Evolutionary conservation across 1,140 invertebrate genomes (phyloP).

Genomic region (Coenobita brevimanus): DNA sequence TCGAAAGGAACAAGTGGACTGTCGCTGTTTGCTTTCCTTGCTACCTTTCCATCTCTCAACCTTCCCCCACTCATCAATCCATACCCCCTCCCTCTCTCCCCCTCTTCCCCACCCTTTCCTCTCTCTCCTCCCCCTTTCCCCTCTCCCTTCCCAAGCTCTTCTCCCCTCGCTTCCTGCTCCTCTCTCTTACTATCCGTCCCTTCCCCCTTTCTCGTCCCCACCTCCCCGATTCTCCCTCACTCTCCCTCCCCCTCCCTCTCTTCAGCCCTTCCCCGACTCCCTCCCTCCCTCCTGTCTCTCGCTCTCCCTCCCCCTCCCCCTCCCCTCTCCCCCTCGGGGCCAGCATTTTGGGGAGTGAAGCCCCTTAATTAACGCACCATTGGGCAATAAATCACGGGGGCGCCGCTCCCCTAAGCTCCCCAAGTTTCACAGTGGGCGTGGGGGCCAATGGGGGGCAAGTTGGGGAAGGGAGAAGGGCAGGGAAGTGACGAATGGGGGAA

Average conservation of each 20-base stretch:
- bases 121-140: too few species aligned
- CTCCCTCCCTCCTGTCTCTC: not conserved
- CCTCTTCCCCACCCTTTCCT: too few species aligned
- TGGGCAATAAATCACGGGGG: constrained; percentile 59
- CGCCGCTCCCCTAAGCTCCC: constrained; percentile 46
- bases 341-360: constrained; percentile 58
- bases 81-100: too few species aligned
- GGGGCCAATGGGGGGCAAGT: not conserved
- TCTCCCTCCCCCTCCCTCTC: not conserved
- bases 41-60: too few species aligned
- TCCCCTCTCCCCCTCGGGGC: not conserved
- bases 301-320: not conserved
- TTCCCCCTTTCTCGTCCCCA: too few species aligned
- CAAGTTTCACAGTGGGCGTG: constrained; percentile 15
- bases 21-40: too few species aligned
- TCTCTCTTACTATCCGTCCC: too few species aligned
- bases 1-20: too few species aligned
- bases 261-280: not conserved
- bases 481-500: not conserved
- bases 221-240: too few species aligned
- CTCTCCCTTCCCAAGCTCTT: too few species aligned
- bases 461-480: not conserved
- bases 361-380: constrained; percentile 57
- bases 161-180: too few species aligned
- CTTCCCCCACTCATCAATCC: too few species aligned